Evolutionary conservation across 2,113 vertebrate genomes (phyloP), one percentile per base, ranked within the genome.

Genomic region (zebrafish (Danio rerio)): DNA sequence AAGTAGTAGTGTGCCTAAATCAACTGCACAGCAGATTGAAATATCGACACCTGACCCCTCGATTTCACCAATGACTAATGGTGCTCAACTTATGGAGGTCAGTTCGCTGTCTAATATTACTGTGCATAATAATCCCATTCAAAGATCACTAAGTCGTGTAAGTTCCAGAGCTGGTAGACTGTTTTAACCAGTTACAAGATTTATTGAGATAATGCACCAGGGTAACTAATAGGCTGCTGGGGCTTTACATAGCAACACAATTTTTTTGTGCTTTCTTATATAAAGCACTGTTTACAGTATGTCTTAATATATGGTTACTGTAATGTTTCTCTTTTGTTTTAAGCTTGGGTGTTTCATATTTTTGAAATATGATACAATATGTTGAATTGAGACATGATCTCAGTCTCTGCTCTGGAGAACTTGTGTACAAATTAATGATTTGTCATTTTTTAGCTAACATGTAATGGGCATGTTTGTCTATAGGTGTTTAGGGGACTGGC

Each of bases 401-500:
- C 40, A 20, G 45, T 74, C 71, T 55, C 40, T 16, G 7, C 13
- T 9, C 9, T 4, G 7, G 9, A 7, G 0, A 66, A 43, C 13
- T n/a, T 13, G 55, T 59, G 18, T 77, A 13, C 11, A 47, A 43
- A 43, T n/a, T 8, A 18, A 20, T 77, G 10, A 18, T 47, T 18
- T 77, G 16, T 59, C 16, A 18, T 12, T 42, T 40, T 50, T 45
- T 45, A 50, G 49, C 31, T 68, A 50, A 69, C 63, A 69, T 80
- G 63, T 80, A 40, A 55, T 5, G 40, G 12, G 31, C 65, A 80
- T 69, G 50, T 58, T 80, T 52, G n/a, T 58, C 63, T 69, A 70
- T 18, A 20, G 42, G 47, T 66, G 63, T 11, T 53, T 15, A 68
- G 78, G 63, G 78, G 78, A 47, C 20, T 79, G 61, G 59, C 58